Evolutionary conservation across 1,140 invertebrate species (phyloP).

Genomic region (Cylas formicarius): DNA sequence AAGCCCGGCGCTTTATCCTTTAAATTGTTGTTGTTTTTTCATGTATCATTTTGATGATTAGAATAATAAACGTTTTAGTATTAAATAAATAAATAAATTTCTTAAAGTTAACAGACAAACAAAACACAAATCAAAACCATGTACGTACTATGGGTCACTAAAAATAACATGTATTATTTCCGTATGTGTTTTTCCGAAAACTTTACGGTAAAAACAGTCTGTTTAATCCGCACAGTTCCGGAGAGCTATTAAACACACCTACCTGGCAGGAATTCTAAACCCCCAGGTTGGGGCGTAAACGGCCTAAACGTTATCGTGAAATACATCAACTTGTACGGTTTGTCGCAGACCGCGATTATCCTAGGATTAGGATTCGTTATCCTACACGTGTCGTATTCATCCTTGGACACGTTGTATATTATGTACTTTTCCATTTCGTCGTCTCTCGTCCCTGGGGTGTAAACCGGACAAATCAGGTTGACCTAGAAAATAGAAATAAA

Average conservation of each 20-base stretch:
- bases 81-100: too few species aligned
- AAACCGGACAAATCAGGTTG: slow-evolving; percentile 91
- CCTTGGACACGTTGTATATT: slow-evolving; percentile 93
- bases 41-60: too few species aligned
- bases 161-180: too few species aligned
- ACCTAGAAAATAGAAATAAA: slow-evolving; percentile 53
- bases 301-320: slow-evolving; percentile 95
- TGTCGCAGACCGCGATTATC: slow-evolving; percentile 92
- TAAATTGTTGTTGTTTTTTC: too few species aligned
- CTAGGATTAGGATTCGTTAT: slow-evolving; percentile 89
- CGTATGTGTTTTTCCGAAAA: too few species aligned
- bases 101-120: too few species aligned
- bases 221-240: too few species aligned
- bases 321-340: slow-evolving; percentile 88
- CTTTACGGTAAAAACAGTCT: too few species aligned
- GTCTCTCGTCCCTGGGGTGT: slow-evolving; percentile 75
- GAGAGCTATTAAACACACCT: slow-evolving; percentile 3
- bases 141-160: too few species aligned
- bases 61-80: too few species aligned
- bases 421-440: slow-evolving; percentile 89
- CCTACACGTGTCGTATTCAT: slow-evolving; percentile 91
- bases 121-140: too few species aligned
- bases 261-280: slow-evolving; percentile 80
- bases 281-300: slow-evolving; percentile 90
- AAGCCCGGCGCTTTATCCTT: too few species aligned